Percentiles rank a stretch among this genome's conserved stretches.
Conservation (phyloP, 2,888 invertebrate species). For the Tetragnatha montana region DNA sequence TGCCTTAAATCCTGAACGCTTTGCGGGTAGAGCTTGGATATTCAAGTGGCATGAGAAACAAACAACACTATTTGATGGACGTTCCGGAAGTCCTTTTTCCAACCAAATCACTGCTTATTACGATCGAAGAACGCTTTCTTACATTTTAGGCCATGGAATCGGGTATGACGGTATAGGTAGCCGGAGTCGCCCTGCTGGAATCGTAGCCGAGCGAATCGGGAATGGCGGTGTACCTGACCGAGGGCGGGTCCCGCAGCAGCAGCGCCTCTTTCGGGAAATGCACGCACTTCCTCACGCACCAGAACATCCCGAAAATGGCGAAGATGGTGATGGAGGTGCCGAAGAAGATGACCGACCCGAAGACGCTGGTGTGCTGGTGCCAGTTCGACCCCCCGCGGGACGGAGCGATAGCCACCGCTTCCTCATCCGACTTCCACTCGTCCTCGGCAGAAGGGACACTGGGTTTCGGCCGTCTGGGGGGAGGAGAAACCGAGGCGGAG, state of each 20-base stretch:
- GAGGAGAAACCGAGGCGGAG: background rate
- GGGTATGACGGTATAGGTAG: constrained; percentile 64
- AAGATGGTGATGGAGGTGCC: constrained; percentile 75
- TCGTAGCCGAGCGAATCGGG: constrained; percentile 74
- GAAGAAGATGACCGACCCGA: constrained; percentile 75
- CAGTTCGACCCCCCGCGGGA: constrained; percentile 19
- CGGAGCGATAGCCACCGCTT: constrained; percentile 32
- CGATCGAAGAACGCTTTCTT: background rate
- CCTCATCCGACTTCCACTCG: constrained; percentile 12
- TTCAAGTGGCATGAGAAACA: no score
- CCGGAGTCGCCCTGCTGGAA: constrained; percentile 50
- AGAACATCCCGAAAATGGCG: constrained; percentile 74
- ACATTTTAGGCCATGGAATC: constrained; percentile 60
- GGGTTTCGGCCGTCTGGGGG: constrained; percentile 17
- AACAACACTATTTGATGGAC: no score
- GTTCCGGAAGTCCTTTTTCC: no score
- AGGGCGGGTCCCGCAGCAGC: constrained; percentile 74
- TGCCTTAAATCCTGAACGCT: no score
- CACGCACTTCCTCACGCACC: constrained; percentile 75
- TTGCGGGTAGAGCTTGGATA: no score
- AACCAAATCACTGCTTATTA: no score
- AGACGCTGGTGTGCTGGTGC: constrained; percentile 70
- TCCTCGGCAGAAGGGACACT: background rate
- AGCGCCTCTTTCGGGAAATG: constrained; percentile 74
- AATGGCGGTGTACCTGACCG: constrained; percentile 75